Conservation (phyloP, 2,888 invertebrate species). For the Drosophila anomelani region DNA sequence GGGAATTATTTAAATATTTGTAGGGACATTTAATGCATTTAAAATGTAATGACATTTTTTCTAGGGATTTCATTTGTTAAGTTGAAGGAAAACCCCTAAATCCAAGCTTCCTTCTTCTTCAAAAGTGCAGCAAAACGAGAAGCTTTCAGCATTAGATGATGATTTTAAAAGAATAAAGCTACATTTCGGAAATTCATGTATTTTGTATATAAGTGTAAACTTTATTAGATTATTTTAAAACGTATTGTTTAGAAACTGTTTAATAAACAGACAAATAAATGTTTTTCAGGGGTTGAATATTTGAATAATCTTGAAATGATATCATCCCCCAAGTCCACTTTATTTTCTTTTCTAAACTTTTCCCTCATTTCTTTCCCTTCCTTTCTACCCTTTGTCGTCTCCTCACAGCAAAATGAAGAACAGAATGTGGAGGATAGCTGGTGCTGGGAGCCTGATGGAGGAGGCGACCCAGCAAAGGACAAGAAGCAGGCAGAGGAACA, state of each 20-base stretch:
- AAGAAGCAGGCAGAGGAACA: conserved; percentile 2
- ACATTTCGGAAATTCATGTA: too few relatives aligned
- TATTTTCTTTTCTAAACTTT: not conserved
- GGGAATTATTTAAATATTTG: not conserved
- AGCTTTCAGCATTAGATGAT: too few relatives aligned
- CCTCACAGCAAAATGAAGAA: conserved; percentile 46
- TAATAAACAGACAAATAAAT: not conserved
- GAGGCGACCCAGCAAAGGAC: conserved; percentile 61
- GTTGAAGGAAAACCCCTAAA: not conserved
- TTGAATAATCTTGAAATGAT: not conserved
- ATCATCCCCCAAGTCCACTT: not conserved
- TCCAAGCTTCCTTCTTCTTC: too few relatives aligned
- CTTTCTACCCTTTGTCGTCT: not conserved
- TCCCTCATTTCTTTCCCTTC: not conserved
- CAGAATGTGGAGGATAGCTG: conserved; percentile 83
- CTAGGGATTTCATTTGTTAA: not conserved
- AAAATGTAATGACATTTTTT: not conserved
- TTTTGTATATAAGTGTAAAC: too few relatives aligned
- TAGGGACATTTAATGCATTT: not conserved
- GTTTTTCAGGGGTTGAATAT: not conserved
- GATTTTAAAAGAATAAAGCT: too few relatives aligned
- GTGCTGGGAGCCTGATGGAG: conserved; percentile 84
- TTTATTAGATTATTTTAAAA: not conserved
- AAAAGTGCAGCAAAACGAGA: too few relatives aligned
- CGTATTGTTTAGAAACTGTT: too few relatives aligned